Base-by-base conservation (phyloP, 2,888 invertebrate genomes). In the Pandemis heparana region DNA sequence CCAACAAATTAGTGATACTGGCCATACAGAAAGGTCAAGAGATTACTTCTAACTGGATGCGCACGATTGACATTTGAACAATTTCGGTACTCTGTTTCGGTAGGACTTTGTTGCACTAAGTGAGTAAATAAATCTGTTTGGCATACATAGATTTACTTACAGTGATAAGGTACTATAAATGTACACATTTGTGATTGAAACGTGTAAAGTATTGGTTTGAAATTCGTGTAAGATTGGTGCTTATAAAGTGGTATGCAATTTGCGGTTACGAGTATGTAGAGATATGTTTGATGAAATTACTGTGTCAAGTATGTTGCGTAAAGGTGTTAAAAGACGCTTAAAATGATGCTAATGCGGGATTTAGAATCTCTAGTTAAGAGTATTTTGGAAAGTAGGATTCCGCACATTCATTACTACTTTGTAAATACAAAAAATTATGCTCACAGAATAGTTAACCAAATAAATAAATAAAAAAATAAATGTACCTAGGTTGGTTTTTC, bases 51-150 rank as follows among this genome's bases (percentile, higher is more conserved):
- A 84, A 85, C 81, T 80, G 51, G 77, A 78, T 79, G 78, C 75
- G 79, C 81, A 84, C 81, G 80, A 84, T 79, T 86, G 82, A 81
- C 83, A 86, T 86, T 86, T 85, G 65, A 75, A 78, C 77, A n/a
- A 43, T 48, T 6, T 59, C 18, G 3, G 62, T 41, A 51, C n/a
- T n/a, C n/a, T n/a, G n/a, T 48, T 6, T 59, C 18, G 3, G 62
- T 41, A 51, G 46, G 46, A 39, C 68, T 68, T 68, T 59, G 68
- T 73, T 68, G 56, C 23, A 43, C 41, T 69, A 38, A 72, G 5
- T 68, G 6, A 39, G 39, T 39, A 38, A 23, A 63, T 38, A 43
- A 16, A 53, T 10, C 12, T 8, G 10, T 66, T 14, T 32, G 23
- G 23, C 9, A 41, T 16, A 46, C 43, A 64, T 18, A 32, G 23